Conservation (phyloP, 2,797 vertebrate genomes). For the Pseudopleuronectes americanus region DNA sequence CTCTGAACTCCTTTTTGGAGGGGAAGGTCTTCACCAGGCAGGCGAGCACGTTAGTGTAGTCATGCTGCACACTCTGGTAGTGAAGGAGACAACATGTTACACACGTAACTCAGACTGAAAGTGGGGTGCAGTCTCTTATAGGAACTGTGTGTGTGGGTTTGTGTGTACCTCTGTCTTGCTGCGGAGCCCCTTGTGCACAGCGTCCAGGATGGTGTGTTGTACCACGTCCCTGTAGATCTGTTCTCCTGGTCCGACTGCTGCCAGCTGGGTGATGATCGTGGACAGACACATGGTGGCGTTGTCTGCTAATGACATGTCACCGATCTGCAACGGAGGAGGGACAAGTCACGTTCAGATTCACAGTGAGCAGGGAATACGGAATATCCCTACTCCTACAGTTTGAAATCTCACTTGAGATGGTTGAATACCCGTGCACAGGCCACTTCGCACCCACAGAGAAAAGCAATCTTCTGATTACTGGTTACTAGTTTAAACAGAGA, state of each 20-base stretch:
- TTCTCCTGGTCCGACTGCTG: slow-evolving; percentile 80
- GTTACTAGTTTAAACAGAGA: rapidly evolving
- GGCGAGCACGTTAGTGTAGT: slow-evolving; percentile 93
- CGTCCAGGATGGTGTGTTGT: slow-evolving; percentile 89
- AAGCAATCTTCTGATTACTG: neutral
- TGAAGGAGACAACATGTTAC: neutral
- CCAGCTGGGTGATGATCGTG: slow-evolving; percentile 86
- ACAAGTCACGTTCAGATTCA: neutral
- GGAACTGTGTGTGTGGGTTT: neutral
- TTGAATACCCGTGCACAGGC: too few relatives aligned
- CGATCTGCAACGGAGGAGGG: slow-evolving; percentile 80
- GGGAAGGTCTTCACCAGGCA: slow-evolving; percentile 93
- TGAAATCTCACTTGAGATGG: too few relatives aligned
- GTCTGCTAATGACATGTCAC: slow-evolving; percentile 96
- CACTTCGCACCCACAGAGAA: too few relatives aligned
- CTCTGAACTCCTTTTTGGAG: slow-evolving; percentile 88
- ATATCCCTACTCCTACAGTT: too few relatives aligned
- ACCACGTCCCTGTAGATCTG: slow-evolving; percentile 89
- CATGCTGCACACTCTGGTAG: slow-evolving; percentile 90
- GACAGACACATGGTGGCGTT: slow-evolving; percentile 91
- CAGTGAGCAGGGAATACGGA: too few relatives aligned
- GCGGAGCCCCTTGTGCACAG: slow-evolving; percentile 89
- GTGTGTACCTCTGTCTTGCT: slow-evolving; percentile 89
- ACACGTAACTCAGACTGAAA: neutral
- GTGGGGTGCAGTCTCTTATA: neutral